phyloP scores from a whole-genome alignment of 2,888 invertebrate species.

The Chymomyza procnemis region DNA sequence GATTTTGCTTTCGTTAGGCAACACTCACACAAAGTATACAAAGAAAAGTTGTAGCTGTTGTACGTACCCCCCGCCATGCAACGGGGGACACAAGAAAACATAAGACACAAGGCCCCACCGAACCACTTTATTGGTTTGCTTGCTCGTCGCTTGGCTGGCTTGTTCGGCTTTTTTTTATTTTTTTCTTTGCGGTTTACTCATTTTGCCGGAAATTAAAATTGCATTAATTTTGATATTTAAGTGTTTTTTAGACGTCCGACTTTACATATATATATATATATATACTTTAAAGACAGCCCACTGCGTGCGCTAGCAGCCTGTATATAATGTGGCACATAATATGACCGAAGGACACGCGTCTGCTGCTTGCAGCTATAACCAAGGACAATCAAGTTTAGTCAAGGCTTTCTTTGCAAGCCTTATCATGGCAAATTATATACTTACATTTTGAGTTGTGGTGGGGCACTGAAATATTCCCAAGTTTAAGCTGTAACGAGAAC shows the following conservation, averaged over 20 bases:
- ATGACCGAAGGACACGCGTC: background rate
- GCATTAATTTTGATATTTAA: slow-evolving; percentile 26
- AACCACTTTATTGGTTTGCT: background rate
- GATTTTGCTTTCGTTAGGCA: slow-evolving; percentile 18
- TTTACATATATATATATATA: too few species aligned
- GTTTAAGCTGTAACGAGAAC: slow-evolving; percentile 22
- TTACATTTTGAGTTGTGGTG: background rate
- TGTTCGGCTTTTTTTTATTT: too few species aligned
- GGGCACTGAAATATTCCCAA: slow-evolving; percentile 18
- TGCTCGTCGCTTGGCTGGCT: background rate
- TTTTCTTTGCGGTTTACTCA: slow-evolving; percentile 23
- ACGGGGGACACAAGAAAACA: background rate
- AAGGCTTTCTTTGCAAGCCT: background rate
- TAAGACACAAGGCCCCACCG: background rate
- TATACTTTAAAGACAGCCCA: background rate
- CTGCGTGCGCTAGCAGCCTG: background rate
- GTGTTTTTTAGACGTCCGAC: background rate
- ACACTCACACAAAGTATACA: slow-evolving; percentile 3
- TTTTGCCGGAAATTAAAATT: slow-evolving; percentile 34
- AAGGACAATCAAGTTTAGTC: background rate
- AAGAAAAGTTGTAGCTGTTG: slow-evolving; percentile 27
- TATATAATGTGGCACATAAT: background rate
- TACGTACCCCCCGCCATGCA: background rate
- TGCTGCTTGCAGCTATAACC: background rate
- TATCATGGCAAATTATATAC: background rate